phyloP scores from a whole-genome alignment of 2,113 vertebrate genomes.

The Zootoca vivipara region DNA sequence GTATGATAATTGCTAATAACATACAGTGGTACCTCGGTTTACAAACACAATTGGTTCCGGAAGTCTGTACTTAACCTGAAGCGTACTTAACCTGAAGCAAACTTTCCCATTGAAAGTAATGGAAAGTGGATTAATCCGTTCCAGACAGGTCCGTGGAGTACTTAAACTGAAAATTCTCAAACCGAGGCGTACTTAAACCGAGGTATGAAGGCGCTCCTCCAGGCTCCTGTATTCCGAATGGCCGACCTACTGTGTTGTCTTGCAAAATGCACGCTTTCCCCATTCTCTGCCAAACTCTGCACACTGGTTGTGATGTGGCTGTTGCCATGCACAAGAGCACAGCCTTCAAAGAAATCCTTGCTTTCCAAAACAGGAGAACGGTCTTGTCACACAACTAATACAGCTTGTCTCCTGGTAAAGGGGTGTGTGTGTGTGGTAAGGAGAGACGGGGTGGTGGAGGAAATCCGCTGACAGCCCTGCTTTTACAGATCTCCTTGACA shows the following conservation, averaged over 20 bases:
- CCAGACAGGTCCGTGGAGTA: too few relatives aligned
- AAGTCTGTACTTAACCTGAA: too few relatives aligned
- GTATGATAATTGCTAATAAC: too few relatives aligned
- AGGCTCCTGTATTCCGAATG: neutral
- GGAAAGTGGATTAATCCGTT: too few relatives aligned
- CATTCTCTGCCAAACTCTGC: neutral
- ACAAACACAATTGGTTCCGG: too few relatives aligned
- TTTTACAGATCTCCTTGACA: conserved; percentile 29
- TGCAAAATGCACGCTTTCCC: neutral
- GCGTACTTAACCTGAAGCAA: too few relatives aligned
- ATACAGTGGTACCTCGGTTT: too few relatives aligned
- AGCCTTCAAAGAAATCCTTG: conserved; percentile 34
- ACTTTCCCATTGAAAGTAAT: too few relatives aligned
- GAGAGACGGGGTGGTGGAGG: neutral
- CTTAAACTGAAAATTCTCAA: too few relatives aligned
- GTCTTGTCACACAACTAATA: conserved; percentile 46
- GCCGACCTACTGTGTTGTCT: neutral
- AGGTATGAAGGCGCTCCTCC: neutral
- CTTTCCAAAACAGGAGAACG: conserved; percentile 28
- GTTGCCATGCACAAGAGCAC: neutral
- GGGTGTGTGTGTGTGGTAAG: neutral
- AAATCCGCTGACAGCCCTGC: conserved; percentile 15
- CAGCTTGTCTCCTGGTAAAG: conserved; percentile 29
- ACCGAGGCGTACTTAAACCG: too few relatives aligned
- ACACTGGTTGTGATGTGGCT: neutral